Base-by-base conservation (phyloP, 2,888 invertebrate species). In the Trachelus stipa region DNA sequence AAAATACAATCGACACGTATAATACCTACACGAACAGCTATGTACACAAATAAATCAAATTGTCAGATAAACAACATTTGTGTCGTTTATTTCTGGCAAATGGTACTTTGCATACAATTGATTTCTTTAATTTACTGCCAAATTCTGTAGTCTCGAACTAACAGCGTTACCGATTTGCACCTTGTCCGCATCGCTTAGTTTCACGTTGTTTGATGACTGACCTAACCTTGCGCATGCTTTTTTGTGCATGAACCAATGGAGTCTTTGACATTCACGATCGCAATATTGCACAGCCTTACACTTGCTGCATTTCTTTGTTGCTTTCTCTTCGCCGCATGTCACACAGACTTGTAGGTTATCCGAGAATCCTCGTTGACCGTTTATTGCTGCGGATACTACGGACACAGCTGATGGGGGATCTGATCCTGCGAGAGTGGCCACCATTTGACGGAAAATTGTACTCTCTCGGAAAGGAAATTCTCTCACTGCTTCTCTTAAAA, bases 221-320 rank as follows among this genome's bases (percentile, higher is more conserved):
- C 90, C 91, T 37, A 95, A 93, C 82, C 96, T 93, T 79, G 95
- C 94, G 88, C 97, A 98, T 68, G 94, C 95, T 88, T 97, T 97
- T 92, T 97, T 97, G 91, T 98, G 97, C 87, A 96, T 95, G 88
- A 96, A 97, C 97, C 97, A 97, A 90, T 97, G 98, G 74, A 98
- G 92, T 83, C 97, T 95, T 91, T 99, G 99, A 90, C 99, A 99
- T 88, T 96, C 96, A 80, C 97, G 94, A 91, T 98, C 96, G 92
- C 99, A 99, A 90, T 99, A 99, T 90, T 96, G 96, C 76, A 97
- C 97, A 79, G 94, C 94, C 93, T 97, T 98, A 92, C 99, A 99
- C 90, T 97, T 97, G 12, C 98, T 96, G 92, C 99, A 99, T 91
- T 98, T 97, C 90, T 98, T 98, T 11, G 95, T 94, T 0, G 98